These are phyloP conservation scores for Ostrea edulis DNA, from an alignment of 1,140 invertebrate genomes.

Conservation along the genomic window DNA sequence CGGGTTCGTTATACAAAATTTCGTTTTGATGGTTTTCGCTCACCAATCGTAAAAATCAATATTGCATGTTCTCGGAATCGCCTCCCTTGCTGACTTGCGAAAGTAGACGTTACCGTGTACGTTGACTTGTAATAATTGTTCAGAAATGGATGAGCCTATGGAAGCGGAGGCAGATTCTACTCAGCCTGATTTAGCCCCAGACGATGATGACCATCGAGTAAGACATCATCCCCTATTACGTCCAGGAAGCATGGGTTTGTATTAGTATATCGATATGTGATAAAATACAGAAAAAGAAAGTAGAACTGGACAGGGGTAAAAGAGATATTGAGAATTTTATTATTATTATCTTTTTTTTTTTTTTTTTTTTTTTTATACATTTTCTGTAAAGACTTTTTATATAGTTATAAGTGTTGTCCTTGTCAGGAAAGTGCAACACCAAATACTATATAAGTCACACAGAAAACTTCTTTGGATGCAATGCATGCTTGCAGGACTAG, in stretches of 20 bases:
- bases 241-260: slow-evolving; percentile 72
- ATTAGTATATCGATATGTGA: neutral
- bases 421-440: no score
- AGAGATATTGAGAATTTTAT: no score
- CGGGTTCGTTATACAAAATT: neutral
- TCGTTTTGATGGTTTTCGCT: neutral
- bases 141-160: slow-evolving; percentile 69
- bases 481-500: no score
- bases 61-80: neutral
- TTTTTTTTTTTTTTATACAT: no score
- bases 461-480: no score
- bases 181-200: slow-evolving; percentile 57
- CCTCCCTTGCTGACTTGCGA: slow-evolving; percentile 8
- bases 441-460: no score
- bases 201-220: slow-evolving; percentile 47
- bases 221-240: slow-evolving; percentile 60
- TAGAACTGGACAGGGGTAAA: no score
- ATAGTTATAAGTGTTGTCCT: no score
- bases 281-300: neutral
- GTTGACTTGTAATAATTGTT: neutral
- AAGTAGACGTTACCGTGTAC: neutral
- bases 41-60: neutral
- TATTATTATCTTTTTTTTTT: no score
- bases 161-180: slow-evolving; percentile 64
- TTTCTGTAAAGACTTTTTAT: no score